A percentile compares a stretch with the other conserved stretches of the same genome.
These are phyloP conservation scores for Acromyrmex echinatior DNA, from an alignment of 1,140 invertebrate genomes.

Conservation along the genomic window DNA sequence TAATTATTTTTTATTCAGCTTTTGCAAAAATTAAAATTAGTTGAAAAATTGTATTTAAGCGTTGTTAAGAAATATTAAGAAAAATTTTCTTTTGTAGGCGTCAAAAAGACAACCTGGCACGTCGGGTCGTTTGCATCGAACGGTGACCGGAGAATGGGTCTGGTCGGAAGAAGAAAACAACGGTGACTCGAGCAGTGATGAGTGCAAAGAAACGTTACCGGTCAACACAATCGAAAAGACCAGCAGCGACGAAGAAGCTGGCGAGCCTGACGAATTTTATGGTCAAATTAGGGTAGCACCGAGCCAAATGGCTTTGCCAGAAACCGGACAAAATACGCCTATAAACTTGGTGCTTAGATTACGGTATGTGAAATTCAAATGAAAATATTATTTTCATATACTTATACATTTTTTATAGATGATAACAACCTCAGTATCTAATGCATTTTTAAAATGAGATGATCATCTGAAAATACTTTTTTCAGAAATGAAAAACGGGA, in stretches of 20 bases:
- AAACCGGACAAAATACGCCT: conserved; percentile 84
- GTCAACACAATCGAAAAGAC: conserved; percentile 85
- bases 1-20: conserved; percentile 36
- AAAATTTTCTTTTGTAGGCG: conserved; percentile 85
- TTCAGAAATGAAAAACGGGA: conserved; percentile 95
- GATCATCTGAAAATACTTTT: conserved; percentile 46
- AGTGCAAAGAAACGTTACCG: conserved; percentile 84
- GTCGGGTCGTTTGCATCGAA: conserved; percentile 96
- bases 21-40: not conserved
- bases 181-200: conserved; percentile 87
- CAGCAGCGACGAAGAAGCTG: conserved; percentile 84
- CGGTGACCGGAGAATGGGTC: conserved; percentile 98
- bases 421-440: not conserved
- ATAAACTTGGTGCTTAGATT: conserved; percentile 94
- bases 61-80: not conserved
- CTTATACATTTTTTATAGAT: not conserved
- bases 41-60: not conserved
- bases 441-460: not conserved
- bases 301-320: conserved; percentile 77
- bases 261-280: conserved; percentile 81
- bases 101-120: conserved; percentile 95
- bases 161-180: conserved; percentile 95
- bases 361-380: conserved; percentile 86
- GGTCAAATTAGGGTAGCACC: conserved; percentile 78
- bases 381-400: not conserved